Base-by-base conservation (phyloP, 2,113 vertebrate genomes). In the Prunella fulvescens region DNA sequence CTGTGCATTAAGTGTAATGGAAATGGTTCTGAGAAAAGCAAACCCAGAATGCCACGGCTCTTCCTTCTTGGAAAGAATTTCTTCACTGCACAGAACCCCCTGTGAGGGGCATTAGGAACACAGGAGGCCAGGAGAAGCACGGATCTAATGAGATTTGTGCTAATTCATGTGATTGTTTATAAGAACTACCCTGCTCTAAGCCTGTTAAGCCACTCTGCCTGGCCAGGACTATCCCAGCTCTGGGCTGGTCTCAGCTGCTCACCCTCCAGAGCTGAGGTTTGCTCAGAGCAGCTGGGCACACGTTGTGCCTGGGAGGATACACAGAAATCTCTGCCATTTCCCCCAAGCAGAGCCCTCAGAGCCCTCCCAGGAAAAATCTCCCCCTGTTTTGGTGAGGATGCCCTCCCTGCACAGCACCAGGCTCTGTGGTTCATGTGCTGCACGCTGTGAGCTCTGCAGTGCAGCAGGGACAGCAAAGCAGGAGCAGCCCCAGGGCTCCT, bases 131-230 rank as follows among this genome's bases (percentile, higher is more conserved):
- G 45, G 69, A 81, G 72, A 93, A 91, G 94, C 83, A 39, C 8
- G 51, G 76, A 31, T 86, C 73, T 95, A 93, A 94, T 89, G 83
- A 93, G 94, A 92, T 95, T 94, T 95, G 95, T 72, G 23, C 86
- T 95, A 92, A 97, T 96, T 93, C 86, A 95, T 7, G 14, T 95
- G 88, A 40, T 92, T 90, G 86, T 91, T 95, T 93, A 16, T 74
- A 81, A 88, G 92, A 94, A 89, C 83, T 78, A 19, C 0, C 4
- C 57, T 8, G 3, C n/a, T 1, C 48, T 91, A 93, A 97, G 92
- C 94, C 95, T 28, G 51, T 81, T 91, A 93, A 96, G 94, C 95
- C 44, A 9, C 72, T 64, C 81, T 64, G 91, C 67, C 88, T 81
- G 60, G 45, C 24, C 76, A 50, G 92, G 39, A 44, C 78, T 60